Evolutionary conservation across 2,888 invertebrate species (phyloP), one percentile per base, ranked within the genome.

Genomic region (Autographa pulchrina): DNA sequence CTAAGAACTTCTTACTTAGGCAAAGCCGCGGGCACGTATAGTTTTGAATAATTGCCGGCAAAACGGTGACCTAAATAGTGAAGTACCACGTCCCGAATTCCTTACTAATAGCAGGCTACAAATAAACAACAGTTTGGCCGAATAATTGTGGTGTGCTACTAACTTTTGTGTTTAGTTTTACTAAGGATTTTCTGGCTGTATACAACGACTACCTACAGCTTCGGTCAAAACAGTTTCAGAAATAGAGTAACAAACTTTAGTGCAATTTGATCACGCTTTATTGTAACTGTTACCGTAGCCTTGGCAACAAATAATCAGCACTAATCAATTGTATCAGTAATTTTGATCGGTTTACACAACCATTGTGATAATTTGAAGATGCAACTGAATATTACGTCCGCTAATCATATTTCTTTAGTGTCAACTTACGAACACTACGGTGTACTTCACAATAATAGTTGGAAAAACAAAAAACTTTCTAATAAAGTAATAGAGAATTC

Each of bases 401-500:
- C 62, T 63, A 70, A 77, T 70, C 59, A 67, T 14, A 77, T 68
- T 9, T 54, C 20, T 20, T 54, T 54, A 56, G 54, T 68, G 74
- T 77, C 74, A 78, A 75, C 62, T 60, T 56, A 68, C 74, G 67
- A 62, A 68, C 52, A 62, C 16, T 58, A 65, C 71, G 61, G 52
- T 58, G 63, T 71, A 74, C 66, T 68, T 78, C 18, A 70, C 48
- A 74, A 72, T n/a, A 68, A 70, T 70, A 74, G 70, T 76, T 70
- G 68, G 72, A 75, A 72, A 25, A 67, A 63, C 61, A 78, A 70
- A 20, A 43, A 68, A 77, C 71, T 75, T 77, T 81, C 72, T 79
- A 77, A 72, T 71, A 73, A 68, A 73, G 61, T 77, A 72, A 81
- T 63, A 81, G 62, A 81, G 79, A 77, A 71, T 77, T 77, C 68